Evolutionary conservation across 2,797 vertebrate species (phyloP).

Genomic region (Chiroxiphia lanceolata): DNA sequence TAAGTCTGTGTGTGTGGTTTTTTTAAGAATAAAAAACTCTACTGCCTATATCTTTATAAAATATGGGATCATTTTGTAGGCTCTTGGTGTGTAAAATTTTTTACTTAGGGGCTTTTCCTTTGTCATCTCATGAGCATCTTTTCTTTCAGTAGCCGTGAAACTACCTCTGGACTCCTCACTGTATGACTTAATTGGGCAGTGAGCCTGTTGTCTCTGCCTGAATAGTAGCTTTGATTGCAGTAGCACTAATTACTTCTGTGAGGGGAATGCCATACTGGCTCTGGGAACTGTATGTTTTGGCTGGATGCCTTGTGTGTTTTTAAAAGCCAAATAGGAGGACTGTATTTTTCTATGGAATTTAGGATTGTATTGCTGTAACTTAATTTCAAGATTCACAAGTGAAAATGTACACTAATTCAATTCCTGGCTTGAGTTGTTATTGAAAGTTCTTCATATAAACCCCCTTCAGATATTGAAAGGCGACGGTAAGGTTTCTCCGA

Average conservation of each 20-base stretch:
- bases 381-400: neutral
- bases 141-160: neutral
- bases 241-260: neutral
- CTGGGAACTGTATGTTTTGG: neutral
- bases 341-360: neutral
- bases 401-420: neutral
- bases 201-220: neutral
- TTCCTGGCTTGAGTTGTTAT: neutral
- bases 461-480: neutral
- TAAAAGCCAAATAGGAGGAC: neutral
- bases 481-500: accelerated
- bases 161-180: neutral
- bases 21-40: neutral
- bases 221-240: neutral
- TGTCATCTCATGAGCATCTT: neutral
- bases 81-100: neutral
- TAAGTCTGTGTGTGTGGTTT: slow-evolving; percentile 67
- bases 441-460: neutral
- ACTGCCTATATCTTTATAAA: accelerated
- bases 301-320: neutral
- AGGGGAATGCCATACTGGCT: neutral
- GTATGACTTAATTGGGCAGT: neutral
- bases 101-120: neutral
- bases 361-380: neutral
- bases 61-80: neutral